phyloP scores from a whole-genome alignment of 2,888 invertebrate species.

The Apodemia hepburni region DNA sequence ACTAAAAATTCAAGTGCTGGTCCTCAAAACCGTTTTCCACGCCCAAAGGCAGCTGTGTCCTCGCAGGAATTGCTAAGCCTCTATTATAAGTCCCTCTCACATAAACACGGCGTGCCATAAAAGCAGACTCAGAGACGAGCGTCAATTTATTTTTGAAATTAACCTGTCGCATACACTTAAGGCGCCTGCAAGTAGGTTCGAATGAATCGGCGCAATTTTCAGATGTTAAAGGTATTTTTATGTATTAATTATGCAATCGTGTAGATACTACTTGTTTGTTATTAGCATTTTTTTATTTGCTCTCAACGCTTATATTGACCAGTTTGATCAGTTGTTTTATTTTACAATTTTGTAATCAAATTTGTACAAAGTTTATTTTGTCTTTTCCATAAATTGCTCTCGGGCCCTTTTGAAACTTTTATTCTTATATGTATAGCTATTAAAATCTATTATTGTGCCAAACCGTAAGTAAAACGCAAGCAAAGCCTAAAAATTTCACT shows the following conservation, averaged over 20 bases:
- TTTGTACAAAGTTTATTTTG: neutral
- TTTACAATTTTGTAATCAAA: neutral
- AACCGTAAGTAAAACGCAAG: too few species aligned
- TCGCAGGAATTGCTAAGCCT: slow-evolving; percentile 53
- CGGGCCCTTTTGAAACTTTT: too few species aligned
- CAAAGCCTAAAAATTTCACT: too few species aligned
- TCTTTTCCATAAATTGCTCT: too few species aligned
- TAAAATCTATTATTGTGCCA: too few species aligned
- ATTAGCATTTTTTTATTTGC: slow-evolving; percentile 28
- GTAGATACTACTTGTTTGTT: slow-evolving; percentile 27
- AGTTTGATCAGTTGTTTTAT: neutral
- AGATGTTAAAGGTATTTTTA: slow-evolving; percentile 43
- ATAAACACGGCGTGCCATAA: slow-evolving; percentile 56
- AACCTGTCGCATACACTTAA: slow-evolving; percentile 71
- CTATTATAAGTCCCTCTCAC: slow-evolving; percentile 51
- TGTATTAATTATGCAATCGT: slow-evolving; percentile 38
- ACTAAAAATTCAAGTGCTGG: slow-evolving; percentile 57
- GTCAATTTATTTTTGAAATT: slow-evolving; percentile 75
- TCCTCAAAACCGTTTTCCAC: slow-evolving; percentile 52
- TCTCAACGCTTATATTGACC: slow-evolving; percentile 28
- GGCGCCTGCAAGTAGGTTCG: slow-evolving; percentile 42
- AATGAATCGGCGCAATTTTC: slow-evolving; percentile 50
- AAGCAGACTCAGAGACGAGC: slow-evolving; percentile 47
- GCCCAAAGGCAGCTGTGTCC: slow-evolving; percentile 60
- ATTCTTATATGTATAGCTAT: too few species aligned